Percentiles rank a stretch among this genome's conserved stretches.
Conservation (phyloP, 53 echinoderm and acorn worm species). For the Luidia sarsii region DNA sequence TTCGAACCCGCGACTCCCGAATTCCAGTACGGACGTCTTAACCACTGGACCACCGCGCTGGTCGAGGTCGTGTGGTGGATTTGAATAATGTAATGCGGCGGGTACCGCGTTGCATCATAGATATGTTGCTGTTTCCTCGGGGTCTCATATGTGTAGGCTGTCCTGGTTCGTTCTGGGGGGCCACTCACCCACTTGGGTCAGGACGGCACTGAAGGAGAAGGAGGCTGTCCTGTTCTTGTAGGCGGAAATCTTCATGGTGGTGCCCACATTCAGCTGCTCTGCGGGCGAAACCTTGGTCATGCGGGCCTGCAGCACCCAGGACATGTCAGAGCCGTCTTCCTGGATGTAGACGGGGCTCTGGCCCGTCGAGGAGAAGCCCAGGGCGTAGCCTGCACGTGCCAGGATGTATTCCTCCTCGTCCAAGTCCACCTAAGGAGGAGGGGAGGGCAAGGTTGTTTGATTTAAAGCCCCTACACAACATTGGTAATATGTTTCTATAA, state of each 20-base stretch:
- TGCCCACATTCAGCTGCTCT: background rate
- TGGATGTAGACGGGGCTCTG: slow-evolving; percentile 4
- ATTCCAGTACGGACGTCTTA: no score
- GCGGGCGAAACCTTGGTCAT: background rate
- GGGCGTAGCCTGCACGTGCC: slow-evolving; percentile 16
- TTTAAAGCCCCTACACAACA: background rate
- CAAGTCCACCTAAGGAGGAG: background rate
- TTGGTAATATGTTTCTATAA: no score
- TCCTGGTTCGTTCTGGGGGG: no score
- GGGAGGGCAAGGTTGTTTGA: background rate
- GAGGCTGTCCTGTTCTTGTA: no score
- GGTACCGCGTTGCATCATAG: no score
- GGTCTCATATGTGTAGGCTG: no score
- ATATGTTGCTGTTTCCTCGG: no score
- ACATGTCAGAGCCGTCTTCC: background rate
- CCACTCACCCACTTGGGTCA: slow-evolving; percentile 18
- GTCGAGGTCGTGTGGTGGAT: no score
- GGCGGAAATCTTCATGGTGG: background rate
- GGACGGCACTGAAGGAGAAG: slow-evolving; percentile 16
- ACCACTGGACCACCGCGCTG: no score
- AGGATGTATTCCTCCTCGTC: background rate
- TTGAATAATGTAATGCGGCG: no score
- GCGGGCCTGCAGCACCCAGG: background rate
- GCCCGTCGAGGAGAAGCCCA: background rate
- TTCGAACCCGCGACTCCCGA: no score